A percentile compares a stretch with the other conserved stretches of the same genome.
Conservation (phyloP, 2,797 vertebrate genomes). For the Tokudaia muenninki region DNA sequence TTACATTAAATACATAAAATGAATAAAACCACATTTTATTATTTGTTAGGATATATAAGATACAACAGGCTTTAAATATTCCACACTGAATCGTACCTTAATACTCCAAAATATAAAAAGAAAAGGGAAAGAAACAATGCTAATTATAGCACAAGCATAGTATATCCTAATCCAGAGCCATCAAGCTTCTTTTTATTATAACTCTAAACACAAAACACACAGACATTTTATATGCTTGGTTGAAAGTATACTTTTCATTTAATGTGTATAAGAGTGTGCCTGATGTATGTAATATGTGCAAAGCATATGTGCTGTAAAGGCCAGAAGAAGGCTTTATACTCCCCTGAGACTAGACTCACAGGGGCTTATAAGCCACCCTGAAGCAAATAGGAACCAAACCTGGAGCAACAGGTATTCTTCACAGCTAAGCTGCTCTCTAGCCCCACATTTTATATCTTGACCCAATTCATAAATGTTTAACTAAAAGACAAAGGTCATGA, state of each 20-base stretch:
- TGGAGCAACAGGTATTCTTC: neutral
- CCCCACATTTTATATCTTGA: neutral
- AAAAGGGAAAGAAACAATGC: slow-evolving; percentile 43
- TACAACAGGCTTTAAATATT: slow-evolving; percentile 32
- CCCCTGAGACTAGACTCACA: neutral
- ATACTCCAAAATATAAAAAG: slow-evolving; percentile 44
- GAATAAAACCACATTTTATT: slow-evolving; percentile 41
- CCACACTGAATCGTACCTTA: slow-evolving; percentile 44
- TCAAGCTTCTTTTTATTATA: neutral
- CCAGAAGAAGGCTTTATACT: neutral
- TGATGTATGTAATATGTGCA: neutral
- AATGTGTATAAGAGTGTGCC: neutral
- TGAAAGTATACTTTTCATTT: neutral
- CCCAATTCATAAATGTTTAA: slow-evolving; percentile 28
- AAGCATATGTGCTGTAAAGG: neutral
- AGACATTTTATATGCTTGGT: neutral
- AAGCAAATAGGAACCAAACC: neutral
- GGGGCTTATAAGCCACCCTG: no score
- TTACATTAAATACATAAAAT: slow-evolving; percentile 36
- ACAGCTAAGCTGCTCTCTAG: neutral
- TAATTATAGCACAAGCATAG: slow-evolving; percentile 1
- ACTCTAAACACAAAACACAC: neutral
- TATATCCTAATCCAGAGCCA: neutral
- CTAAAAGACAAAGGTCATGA: slow-evolving; percentile 28
- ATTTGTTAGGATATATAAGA: neutral